Evolutionary conservation across 2,797 vertebrate species (phyloP).

Genomic region (Lateolabrax maculatus): DNA sequence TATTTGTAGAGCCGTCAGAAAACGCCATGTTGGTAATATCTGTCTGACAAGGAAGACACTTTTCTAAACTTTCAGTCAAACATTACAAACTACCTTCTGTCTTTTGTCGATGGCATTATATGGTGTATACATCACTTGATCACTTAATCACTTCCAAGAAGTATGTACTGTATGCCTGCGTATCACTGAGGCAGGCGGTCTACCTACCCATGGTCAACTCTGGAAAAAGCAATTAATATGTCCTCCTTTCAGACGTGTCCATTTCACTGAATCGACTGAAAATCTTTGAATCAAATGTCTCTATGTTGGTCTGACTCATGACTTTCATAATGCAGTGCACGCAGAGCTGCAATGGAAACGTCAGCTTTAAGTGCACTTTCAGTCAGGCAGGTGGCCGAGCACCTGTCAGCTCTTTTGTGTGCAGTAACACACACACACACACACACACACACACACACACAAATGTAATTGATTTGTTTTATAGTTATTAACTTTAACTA

Average conservation of each 20-base stretch:
- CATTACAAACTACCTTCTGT: not conserved
- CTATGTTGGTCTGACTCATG: conserved; percentile 9
- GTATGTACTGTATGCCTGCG: not conserved
- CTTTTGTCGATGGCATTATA: not conserved
- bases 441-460: not conserved
- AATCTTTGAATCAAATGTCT: conserved; percentile 22
- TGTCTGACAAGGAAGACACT: not conserved
- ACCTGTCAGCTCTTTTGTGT: not conserved
- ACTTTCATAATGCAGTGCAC: conserved; percentile 5
- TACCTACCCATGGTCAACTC: not conserved
- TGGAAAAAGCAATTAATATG: conserved; percentile 18
- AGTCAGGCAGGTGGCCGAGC: conserved; percentile 7
- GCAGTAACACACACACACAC: too few species aligned
- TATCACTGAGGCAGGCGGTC: not conserved
- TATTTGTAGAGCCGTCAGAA: not conserved
- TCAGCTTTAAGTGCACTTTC: conserved; percentile 5
- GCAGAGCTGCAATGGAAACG: not conserved
- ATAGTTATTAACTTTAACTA: not conserved
- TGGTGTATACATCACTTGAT: not conserved
- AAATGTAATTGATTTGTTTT: not conserved
- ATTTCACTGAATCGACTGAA: conserved; percentile 12
- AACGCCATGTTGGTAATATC: not conserved
- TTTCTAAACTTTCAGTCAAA: not conserved
- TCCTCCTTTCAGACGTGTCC: conserved; percentile 13
- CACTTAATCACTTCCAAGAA: not conserved